Evolutionary conservation across 1,140 invertebrate genomes (phyloP), one percentile per base, ranked within the genome.

Genomic region (Drosophila parabipectinata): DNA sequence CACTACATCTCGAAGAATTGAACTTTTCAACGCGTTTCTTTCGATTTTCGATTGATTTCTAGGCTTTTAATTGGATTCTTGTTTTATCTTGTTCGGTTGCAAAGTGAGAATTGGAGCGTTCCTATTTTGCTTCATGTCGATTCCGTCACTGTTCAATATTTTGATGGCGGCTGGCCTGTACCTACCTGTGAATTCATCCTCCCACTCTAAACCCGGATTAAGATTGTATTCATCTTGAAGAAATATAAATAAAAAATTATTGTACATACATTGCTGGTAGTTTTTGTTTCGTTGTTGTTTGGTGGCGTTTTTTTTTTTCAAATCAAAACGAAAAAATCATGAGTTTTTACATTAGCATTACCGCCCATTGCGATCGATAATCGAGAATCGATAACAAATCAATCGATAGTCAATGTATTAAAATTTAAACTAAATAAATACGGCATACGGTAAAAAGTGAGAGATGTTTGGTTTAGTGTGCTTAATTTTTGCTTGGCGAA

Each of bases 141-240:
- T 91, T 90, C 79, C 89, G 78, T 76, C 75, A 88, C 88, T 92
- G 90, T 77, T 77, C 51, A 59, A 60, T 77, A 85, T 92, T 59
- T 71, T 44, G 58, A 32, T 52, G 64, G 67, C 44, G 52, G 64
- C 68, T 91, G 93, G 93, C 93, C 79, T 88, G 82, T 94, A 97
- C 97, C 96, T 98, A 98, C 97, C 97, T 98, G 97, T 97, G 94
- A 99, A 99, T 94, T 99, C 98, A 97, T 99, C 98, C 95, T 99
- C 98, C 98, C 98, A 99, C 95, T 99, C 98, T 98, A 99, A 98
- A 96, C 97, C 97, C 94, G 97, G 97, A 95, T 98, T 98, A 96
- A 98, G 96, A 97, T 98, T 98, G 97, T 98, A 98, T 95, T 98
- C 97, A 95, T 98, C 97, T 98, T 97, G 95, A 95, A 93, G 96